Conservation (phyloP, 2,888 invertebrate genomes). For the Eupithecia dodoneata region DNA sequence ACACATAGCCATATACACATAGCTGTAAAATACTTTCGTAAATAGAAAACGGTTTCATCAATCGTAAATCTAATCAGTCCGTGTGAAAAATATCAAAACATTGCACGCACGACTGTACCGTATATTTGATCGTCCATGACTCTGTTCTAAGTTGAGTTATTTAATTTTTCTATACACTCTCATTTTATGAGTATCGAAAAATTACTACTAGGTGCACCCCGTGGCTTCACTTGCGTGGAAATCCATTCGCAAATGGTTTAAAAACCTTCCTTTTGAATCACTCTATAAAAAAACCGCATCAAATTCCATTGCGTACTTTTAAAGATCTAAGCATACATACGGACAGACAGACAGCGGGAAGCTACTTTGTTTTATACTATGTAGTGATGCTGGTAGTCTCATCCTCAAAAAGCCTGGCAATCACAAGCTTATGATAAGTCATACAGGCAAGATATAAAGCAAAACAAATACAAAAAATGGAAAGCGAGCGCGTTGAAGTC, state of each 20-base stretch:
- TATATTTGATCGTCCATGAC: constrained; percentile 5
- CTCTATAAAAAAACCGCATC: too few species aligned
- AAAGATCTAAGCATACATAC: too few species aligned
- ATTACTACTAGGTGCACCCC: too few species aligned
- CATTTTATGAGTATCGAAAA: background rate
- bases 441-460: background rate
- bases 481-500: constrained; percentile 49
- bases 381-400: background rate
- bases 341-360: too few species aligned
- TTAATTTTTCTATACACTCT: background rate
- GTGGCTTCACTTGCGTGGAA: too few species aligned
- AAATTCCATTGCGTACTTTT: too few species aligned
- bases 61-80: background rate
- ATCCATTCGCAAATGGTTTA: too few species aligned
- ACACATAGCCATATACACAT: background rate
- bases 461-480: background rate
- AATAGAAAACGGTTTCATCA: background rate
- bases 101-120: background rate
- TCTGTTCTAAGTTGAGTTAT: background rate
- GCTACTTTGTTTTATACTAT: too few species aligned
- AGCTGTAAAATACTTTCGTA: constrained; percentile 7
- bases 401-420: background rate
- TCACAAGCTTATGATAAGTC: background rate
- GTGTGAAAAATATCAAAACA: constrained; percentile 1
- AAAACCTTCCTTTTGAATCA: too few species aligned